A percentile compares a stretch with the other conserved stretches of the same genome.
These are phyloP conservation scores for Drosophila cyrtoloma DNA, from an alignment of 2,888 invertebrate genomes.

Conservation along the genomic window DNA sequence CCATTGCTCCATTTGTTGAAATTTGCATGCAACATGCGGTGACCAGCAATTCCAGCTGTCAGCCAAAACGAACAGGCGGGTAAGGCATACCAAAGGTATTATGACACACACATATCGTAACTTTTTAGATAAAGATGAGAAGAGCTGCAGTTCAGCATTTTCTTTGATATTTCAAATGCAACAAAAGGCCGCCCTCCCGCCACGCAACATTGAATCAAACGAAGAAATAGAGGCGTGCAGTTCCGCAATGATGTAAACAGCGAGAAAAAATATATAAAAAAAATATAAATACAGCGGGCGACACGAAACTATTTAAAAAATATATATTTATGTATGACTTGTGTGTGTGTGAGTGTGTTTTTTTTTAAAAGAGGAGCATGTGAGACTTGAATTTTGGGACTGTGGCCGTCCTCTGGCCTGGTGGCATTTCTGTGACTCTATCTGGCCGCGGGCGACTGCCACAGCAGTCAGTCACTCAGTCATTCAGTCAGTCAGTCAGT, in stretches of 20 bases:
- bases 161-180: conserved; percentile 71
- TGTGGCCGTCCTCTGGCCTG: conserved; percentile 46
- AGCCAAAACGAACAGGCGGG: conserved; percentile 2
- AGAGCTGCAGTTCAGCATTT: conserved; percentile 33
- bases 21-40: conserved; percentile 65
- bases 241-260: conserved; percentile 79
- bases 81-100: conserved; percentile 64
- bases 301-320: conserved; percentile 65
- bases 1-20: conserved; percentile 68
- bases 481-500: conserved; percentile 44
- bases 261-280: conserved; percentile 37
- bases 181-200: conserved; percentile 63
- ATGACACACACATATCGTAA: conserved; percentile 66
- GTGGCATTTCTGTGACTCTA: conserved; percentile 48
- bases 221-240: conserved; percentile 37
- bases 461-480: conserved; percentile 23
- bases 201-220: conserved; percentile 37
- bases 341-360: neutral
- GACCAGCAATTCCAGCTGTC: conserved; percentile 16
- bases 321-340: conserved; percentile 11
- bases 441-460: conserved; percentile 38
- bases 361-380: conserved; percentile 44
- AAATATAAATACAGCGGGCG: conserved; percentile 51
- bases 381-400: conserved; percentile 40
- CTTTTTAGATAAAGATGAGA: conserved; percentile 68